A percentile compares a stretch with the other conserved stretches of the same genome.
Evolutionary conservation across 30 jellyfish, hydroid and myxozoan species (phyloP).

Genomic region (Aurelia aurita complex sp. Pacific): DNA sequence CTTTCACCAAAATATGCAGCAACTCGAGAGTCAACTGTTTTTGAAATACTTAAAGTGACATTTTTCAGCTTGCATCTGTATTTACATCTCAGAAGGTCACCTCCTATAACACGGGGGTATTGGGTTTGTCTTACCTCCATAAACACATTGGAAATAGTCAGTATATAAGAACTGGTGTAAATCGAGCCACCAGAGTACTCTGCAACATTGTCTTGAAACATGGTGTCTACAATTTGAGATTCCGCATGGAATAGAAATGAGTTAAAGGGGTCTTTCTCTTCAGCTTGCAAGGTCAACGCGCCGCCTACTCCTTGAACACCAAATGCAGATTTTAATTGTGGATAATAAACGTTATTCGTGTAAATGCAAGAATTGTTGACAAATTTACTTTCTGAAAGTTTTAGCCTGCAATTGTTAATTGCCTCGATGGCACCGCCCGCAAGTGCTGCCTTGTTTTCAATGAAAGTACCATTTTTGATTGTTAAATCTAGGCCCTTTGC

Average conservation of each 20-base stretch:
- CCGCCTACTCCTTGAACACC: slow-evolving; percentile 24
- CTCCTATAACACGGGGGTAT: not conserved
- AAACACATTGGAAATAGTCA: not conserved
- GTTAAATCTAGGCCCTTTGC: not conserved
- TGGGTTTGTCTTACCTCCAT: not conserved
- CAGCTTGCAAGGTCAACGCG: not conserved
- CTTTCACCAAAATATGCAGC: slow-evolving; percentile 27
- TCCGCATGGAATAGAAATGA: not conserved
- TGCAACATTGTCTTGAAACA: slow-evolving; percentile 17
- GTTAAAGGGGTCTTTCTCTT: not conserved
- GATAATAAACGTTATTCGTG: no score
- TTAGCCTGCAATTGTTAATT: not conserved
- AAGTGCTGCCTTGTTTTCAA: not conserved
- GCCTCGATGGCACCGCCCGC: slow-evolving; percentile 21
- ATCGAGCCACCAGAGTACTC: slow-evolving; percentile 25
- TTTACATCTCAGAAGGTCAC: slow-evolving; percentile 7
- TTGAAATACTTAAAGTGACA: slow-evolving; percentile 3
- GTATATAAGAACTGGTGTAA: not conserved
- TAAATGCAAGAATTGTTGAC: not conserved
- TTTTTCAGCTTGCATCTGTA: slow-evolving; percentile 3
- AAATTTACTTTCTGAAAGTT: not conserved
- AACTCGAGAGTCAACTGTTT: not conserved
- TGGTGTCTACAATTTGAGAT: not conserved
- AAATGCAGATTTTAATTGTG: not conserved
- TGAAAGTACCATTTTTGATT: not conserved